Evolutionary conservation across 2,888 invertebrate species (phyloP).

Genomic region (Agrilus cyanescens): DNA sequence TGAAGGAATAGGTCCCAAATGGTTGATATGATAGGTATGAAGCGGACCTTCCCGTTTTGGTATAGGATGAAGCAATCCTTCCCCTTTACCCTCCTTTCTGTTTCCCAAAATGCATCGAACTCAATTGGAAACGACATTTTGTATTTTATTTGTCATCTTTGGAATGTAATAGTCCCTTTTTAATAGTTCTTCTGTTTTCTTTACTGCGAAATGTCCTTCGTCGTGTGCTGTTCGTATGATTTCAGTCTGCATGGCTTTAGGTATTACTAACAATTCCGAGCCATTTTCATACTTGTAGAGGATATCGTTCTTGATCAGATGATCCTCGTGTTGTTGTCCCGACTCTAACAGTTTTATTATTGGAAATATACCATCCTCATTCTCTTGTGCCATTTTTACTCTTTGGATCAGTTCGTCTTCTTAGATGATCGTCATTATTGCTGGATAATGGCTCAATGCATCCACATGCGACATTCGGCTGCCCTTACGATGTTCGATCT

Average conservation of each 20-base stretch:
- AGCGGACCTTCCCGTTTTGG: slow-evolving; percentile 15
- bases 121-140: slow-evolving; percentile 15
- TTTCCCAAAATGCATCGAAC: too few species aligned
- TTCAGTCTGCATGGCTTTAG: slow-evolving; percentile 10
- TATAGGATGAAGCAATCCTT: slow-evolving; percentile 18
- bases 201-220: slow-evolving; percentile 13
- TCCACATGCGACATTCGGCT: slow-evolving; percentile 22
- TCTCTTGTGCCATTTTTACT: slow-evolving; percentile 13
- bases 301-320: slow-evolving; percentile 14
- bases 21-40: slow-evolving; percentile 19
- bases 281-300: slow-evolving; percentile 16
- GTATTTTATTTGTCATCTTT: slow-evolving; percentile 15
- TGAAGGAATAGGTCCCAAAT: slow-evolving; percentile 18
- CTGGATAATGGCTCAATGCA: slow-evolving; percentile 19
- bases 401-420: slow-evolving; percentile 1
- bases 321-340: slow-evolving; percentile 13
- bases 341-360: slow-evolving; percentile 16
- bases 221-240: too few species aligned
- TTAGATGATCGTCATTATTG: slow-evolving; percentile 3
- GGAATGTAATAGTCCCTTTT: slow-evolving; percentile 14
- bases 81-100: slow-evolving; percentile 14
- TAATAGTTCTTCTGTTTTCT: slow-evolving; percentile 14
- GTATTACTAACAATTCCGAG: slow-evolving; percentile 13
- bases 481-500: too few species aligned
- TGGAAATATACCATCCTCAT: slow-evolving; percentile 14